Percentiles rank a stretch among this genome's conserved stretches.
Evolutionary conservation across 2,888 invertebrate species (phyloP).

Genomic region (Kuschelorhynchus macadamiae): DNA sequence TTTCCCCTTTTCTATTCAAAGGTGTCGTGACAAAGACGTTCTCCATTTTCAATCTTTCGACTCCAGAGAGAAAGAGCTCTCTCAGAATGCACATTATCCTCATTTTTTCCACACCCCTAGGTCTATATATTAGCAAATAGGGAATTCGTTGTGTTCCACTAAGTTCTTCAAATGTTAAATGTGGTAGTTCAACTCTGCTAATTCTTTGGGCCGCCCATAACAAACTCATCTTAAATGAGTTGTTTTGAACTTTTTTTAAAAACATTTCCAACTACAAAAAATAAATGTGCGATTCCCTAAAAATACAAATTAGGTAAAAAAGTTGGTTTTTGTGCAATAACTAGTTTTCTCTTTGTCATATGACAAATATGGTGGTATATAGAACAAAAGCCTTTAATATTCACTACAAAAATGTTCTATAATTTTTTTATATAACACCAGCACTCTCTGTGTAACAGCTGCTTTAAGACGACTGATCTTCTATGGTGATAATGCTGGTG

Average conservation of each 20-base stretch:
- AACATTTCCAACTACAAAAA: background rate
- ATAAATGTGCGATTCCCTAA: too few species aligned
- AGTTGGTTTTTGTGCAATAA: too few species aligned
- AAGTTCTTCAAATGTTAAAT: constrained; percentile 87
- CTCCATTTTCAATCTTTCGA: constrained; percentile 91
- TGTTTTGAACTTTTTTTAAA: background rate
- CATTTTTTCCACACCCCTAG: constrained; percentile 97
- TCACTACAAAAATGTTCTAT: too few species aligned
- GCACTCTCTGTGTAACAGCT: too few species aligned
- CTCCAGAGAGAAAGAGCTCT: constrained; percentile 95
- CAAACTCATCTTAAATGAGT: constrained; percentile 76
- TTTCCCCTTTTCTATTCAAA: constrained; percentile 95
- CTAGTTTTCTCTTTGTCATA: too few species aligned
- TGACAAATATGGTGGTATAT: too few species aligned
- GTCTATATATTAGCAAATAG: constrained; percentile 96
- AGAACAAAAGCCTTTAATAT: too few species aligned
- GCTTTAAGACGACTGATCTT: too few species aligned
- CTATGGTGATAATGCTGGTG: too few species aligned
- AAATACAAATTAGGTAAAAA: too few species aligned
- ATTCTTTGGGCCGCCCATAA: constrained; percentile 94
- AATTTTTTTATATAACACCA: too few species aligned
- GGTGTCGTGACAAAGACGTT: constrained; percentile 91
- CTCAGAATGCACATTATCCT: constrained; percentile 93
- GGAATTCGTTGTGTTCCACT: constrained; percentile 95
- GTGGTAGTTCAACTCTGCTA: constrained; percentile 91